Percentiles rank a stretch among this genome's conserved stretches.
Evolutionary conservation across 2,797 vertebrate genomes (phyloP).

Genomic region (Alouatta caraya): DNA sequence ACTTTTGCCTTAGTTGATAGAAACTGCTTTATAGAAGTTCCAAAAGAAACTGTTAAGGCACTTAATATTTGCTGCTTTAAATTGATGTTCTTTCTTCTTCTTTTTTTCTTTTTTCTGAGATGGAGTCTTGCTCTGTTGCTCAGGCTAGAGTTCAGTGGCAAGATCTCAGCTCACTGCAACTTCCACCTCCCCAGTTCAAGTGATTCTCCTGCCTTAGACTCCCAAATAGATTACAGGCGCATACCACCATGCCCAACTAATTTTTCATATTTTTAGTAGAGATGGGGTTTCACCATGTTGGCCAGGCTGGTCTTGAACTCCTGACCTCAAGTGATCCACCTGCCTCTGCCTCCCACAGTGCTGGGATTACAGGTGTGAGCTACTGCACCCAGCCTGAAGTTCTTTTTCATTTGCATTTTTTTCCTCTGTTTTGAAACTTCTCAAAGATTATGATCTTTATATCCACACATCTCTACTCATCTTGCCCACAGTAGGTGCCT

Average conservation of each 20-base stretch:
- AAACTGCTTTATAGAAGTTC: not conserved
- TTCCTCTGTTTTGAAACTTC: not conserved
- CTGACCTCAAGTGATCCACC: not conserved
- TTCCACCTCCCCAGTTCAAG: not conserved
- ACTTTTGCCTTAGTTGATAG: not conserved
- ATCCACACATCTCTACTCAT: not conserved
- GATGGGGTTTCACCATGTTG: not conserved
- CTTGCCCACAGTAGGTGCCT: not conserved
- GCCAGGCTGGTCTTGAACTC: not conserved
- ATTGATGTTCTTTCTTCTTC: not conserved
- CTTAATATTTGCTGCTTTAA: not conserved
- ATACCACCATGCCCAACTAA: not conserved
- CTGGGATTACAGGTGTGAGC: not conserved
- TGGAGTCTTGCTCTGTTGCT: not conserved
- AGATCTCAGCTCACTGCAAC: not conserved
- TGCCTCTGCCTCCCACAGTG: not conserved
- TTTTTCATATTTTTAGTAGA: not conserved
- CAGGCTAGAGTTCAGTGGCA: not conserved
- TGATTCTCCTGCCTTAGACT: not conserved
- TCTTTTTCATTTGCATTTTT: constrained; percentile 1
- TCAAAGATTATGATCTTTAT: not conserved
- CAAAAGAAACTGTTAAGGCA: not conserved
- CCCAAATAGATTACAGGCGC: not conserved
- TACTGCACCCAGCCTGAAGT: too few species aligned
- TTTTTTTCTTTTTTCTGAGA: not conserved